Conservation (phyloP, 2,797 vertebrate genomes). For the Poecilia wingei region DNA sequence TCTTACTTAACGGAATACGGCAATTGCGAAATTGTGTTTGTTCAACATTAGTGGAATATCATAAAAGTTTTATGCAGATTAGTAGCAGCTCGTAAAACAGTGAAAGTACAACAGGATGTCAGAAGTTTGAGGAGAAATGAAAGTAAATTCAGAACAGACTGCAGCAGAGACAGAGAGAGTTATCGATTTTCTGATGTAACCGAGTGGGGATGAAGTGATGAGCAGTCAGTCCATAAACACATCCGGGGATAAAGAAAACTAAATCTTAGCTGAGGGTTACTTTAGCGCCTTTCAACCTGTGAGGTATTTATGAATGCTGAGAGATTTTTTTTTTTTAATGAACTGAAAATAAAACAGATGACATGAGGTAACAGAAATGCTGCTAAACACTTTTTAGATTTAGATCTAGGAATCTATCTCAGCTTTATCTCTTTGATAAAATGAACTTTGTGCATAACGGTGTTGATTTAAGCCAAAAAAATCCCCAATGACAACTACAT, state of each 20-base stretch:
- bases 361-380: neutral
- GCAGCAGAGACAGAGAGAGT: neutral
- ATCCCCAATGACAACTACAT: neutral
- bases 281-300: neutral
- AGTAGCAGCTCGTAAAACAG: neutral
- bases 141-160: slow-evolving; percentile 3
- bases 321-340: slow-evolving; percentile 19
- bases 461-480: neutral
- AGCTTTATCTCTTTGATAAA: neutral
- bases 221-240: slow-evolving; percentile 2
- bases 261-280: slow-evolving; percentile 3
- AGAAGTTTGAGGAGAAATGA: neutral
- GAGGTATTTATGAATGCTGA: slow-evolving; percentile 27
- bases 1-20: no score
- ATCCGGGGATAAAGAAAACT: neutral
- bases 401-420: neutral
- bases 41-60: no score
- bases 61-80: no score
- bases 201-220: slow-evolving; percentile 2
- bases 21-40: no score
- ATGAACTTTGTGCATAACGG: neutral
- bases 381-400: neutral
- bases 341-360: slow-evolving; percentile 18
- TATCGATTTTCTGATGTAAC: slow-evolving; percentile 22
- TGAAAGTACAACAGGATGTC: neutral